These are phyloP conservation scores for Pelobates fuscus DNA, from an alignment of 2,113 vertebrate species.

Conservation along the genomic window DNA sequence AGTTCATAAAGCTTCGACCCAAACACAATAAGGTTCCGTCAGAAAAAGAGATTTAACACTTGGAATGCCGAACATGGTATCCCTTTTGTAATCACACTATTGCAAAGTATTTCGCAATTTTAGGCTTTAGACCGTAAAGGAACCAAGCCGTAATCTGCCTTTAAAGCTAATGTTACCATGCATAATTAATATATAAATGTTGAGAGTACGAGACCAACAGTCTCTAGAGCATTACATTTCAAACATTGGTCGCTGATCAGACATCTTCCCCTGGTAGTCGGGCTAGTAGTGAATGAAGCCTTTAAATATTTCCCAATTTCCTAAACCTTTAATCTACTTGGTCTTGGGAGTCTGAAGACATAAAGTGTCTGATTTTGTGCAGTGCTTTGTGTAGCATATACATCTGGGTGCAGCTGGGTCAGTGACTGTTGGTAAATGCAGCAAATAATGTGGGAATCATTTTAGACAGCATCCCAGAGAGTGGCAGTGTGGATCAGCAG, in stretches of 20 bases:
- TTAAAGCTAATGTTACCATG: conserved; percentile 53
- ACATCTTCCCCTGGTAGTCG: conserved; percentile 56
- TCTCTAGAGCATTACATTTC: conserved; percentile 57
- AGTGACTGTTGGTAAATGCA: conserved; percentile 58
- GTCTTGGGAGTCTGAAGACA: conserved; percentile 53
- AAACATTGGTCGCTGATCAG: conserved; percentile 61
- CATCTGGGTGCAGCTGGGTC: conserved; percentile 61
- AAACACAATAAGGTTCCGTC: too few species aligned
- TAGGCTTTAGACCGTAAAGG: conserved; percentile 78
- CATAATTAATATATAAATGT: conserved; percentile 58
- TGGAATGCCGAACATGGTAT: too few species aligned
- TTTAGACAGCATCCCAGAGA: conserved; percentile 58
- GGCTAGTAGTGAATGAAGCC: conserved; percentile 52
- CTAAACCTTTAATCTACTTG: conserved; percentile 58
- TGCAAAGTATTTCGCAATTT: too few species aligned
- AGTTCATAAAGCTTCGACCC: too few species aligned
- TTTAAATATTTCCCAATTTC: conserved; percentile 53
- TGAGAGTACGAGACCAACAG: conserved; percentile 51
- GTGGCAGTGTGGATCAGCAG: conserved; percentile 60
- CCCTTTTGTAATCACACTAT: too few species aligned
- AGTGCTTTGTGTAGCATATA: conserved; percentile 59
- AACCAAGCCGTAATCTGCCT: conserved; percentile 28
- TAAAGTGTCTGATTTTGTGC: conserved; percentile 41
- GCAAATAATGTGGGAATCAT: conserved; percentile 50
- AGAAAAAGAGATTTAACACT: too few species aligned